Conservation (phyloP, 1,140 invertebrate species). For the Drosophila pachea region DNA sequence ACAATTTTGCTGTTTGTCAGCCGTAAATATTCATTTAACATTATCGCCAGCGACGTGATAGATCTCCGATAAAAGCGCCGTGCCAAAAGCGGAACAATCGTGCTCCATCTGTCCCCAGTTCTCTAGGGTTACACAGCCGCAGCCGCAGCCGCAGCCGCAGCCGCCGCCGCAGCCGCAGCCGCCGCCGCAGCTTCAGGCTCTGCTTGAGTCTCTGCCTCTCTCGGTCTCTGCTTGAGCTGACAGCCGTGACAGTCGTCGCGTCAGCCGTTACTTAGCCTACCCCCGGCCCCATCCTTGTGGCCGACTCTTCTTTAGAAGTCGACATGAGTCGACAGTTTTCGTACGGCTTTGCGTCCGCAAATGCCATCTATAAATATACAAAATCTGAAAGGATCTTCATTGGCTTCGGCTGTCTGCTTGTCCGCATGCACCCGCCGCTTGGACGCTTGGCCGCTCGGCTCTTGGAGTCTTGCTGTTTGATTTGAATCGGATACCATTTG, state of each 20-base stretch:
- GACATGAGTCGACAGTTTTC: constrained; percentile 23
- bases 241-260: constrained; percentile 8
- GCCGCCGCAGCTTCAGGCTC: not conserved
- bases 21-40: constrained; percentile 39
- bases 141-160: not conserved
- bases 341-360: constrained; percentile 4
- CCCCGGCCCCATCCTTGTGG: too few relatives aligned
- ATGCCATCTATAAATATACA: not conserved
- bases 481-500: constrained; percentile 16
- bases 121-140: not conserved
- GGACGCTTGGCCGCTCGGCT: not conserved
- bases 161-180: too few relatives aligned
- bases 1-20: constrained; percentile 7
- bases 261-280: too few relatives aligned
- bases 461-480: not conserved
- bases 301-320: not conserved
- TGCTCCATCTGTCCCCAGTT: constrained; percentile 30
- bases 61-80: constrained; percentile 32
- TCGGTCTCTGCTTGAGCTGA: not conserved
- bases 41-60: constrained; percentile 35
- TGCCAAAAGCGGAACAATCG: constrained; percentile 41
- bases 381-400: constrained; percentile 9
- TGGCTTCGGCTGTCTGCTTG: constrained; percentile 5
- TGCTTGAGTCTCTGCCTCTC: too few relatives aligned
- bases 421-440: not conserved